A percentile compares a stretch with the other conserved stretches of the same genome.
These are phyloP conservation scores for Erithacus rubecula DNA, from an alignment of 2,797 vertebrate genomes.

Conservation along the genomic window DNA sequence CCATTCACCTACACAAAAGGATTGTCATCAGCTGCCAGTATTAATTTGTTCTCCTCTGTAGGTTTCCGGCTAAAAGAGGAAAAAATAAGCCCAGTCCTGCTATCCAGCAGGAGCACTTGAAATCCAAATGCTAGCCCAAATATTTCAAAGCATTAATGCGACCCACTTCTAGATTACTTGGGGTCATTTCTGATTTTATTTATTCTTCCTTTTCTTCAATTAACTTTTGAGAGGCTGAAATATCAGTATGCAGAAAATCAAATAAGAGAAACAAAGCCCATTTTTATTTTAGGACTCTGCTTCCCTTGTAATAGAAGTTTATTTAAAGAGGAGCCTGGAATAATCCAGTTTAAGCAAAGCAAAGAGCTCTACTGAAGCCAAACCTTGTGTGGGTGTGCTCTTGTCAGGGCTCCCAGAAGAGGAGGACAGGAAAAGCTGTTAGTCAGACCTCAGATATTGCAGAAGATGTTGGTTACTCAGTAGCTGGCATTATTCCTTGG, in stretches of 20 bases:
- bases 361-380: constrained; percentile 20
- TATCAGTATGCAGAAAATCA: not conserved
- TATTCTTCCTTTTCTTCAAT: constrained; percentile 21
- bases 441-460: constrained; percentile 10
- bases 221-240: constrained; percentile 9
- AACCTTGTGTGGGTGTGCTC: constrained; percentile 49
- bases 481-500: constrained; percentile 3
- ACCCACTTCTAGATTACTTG: constrained; percentile 38
- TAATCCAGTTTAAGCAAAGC: constrained; percentile 62
- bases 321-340: constrained; percentile 56
- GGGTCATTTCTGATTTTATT: constrained; percentile 35
- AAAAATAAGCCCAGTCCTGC: not conserved
- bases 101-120: constrained; percentile 8
- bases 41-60: constrained; percentile 51
- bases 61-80: constrained; percentile 3
- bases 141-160: not conserved
- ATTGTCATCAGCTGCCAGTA: constrained; percentile 18
- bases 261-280: not conserved
- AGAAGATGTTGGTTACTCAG: constrained; percentile 13
- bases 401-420: constrained; percentile 50
- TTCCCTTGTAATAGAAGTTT: constrained; percentile 40
- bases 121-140: constrained; percentile 23
- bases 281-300: constrained; percentile 45
- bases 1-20: constrained; percentile 57
- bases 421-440: constrained; percentile 11